Conservation (phyloP, 2,888 invertebrate genomes). For the Troilus luridus region DNA sequence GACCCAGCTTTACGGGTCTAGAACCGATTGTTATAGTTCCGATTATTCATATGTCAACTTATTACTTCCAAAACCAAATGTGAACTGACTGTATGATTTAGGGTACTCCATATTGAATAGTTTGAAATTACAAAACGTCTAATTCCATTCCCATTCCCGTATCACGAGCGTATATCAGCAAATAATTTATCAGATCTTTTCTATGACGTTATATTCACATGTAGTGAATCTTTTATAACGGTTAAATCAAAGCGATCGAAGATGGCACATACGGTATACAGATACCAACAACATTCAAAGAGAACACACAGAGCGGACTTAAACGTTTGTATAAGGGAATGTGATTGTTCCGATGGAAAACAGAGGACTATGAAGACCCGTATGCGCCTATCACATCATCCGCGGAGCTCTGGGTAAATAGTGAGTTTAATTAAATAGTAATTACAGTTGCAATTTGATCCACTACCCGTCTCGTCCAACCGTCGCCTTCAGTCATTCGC, state of each 20-base stretch:
- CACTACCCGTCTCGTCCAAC: not conserved
- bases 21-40: too few relatives aligned
- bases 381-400: not conserved
- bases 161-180: too few relatives aligned
- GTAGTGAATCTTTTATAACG: not conserved
- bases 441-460: not conserved
- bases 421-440: conserved; percentile 36
- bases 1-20: too few relatives aligned
- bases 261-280: not conserved
- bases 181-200: too few relatives aligned
- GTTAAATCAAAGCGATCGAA: not conserved
- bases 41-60: too few relatives aligned
- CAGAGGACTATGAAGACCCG: not conserved
- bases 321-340: not conserved
- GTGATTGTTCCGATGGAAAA: not conserved
- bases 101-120: too few relatives aligned
- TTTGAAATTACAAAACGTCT: too few relatives aligned
- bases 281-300: not conserved
- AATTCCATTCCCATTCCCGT: too few relatives aligned
- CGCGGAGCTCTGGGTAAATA: conserved; percentile 28
- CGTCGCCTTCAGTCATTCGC: not conserved
- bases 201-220: too few relatives aligned
- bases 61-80: too few relatives aligned
- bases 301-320: not conserved
- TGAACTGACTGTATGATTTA: too few relatives aligned